phyloP scores from a whole-genome alignment of 2,797 vertebrate genomes.

The Bothrops alternatus region DNA sequence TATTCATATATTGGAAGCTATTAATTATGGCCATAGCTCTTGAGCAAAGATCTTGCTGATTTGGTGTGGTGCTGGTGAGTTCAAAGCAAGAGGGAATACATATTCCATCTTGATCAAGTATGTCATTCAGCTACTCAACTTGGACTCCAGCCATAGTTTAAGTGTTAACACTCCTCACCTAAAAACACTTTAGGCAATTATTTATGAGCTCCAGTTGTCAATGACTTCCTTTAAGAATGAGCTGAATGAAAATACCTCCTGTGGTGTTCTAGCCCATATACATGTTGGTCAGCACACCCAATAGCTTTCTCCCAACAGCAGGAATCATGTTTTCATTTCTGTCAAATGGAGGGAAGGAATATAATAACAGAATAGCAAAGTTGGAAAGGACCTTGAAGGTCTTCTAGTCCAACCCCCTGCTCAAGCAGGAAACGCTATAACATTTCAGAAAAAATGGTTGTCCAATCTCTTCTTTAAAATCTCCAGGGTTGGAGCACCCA shows the following conservation, averaged over 20 bases:
- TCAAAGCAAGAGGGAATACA: background rate
- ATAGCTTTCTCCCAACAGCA: background rate
- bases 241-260: background rate
- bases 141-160: background rate
- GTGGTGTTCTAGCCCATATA: background rate
- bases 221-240: slow-evolving; percentile 13
- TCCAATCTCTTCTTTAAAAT: background rate
- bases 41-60: background rate
- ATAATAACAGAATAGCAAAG: background rate
- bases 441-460: background rate
- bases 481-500: background rate
- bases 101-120: background rate
- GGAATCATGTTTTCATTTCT: background rate
- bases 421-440: background rate
- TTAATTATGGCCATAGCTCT: background rate
- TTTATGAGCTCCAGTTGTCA: background rate
- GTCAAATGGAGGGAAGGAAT: background rate
- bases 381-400: background rate
- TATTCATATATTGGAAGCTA: background rate
- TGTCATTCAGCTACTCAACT: background rate
- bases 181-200: background rate
- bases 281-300: background rate
- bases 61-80: background rate
- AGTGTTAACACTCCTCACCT: slow-evolving; percentile 22
- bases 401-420: background rate